phyloP scores from a whole-genome alignment of 2,113 vertebrate genomes.

The Manacus vitellinus region DNA sequence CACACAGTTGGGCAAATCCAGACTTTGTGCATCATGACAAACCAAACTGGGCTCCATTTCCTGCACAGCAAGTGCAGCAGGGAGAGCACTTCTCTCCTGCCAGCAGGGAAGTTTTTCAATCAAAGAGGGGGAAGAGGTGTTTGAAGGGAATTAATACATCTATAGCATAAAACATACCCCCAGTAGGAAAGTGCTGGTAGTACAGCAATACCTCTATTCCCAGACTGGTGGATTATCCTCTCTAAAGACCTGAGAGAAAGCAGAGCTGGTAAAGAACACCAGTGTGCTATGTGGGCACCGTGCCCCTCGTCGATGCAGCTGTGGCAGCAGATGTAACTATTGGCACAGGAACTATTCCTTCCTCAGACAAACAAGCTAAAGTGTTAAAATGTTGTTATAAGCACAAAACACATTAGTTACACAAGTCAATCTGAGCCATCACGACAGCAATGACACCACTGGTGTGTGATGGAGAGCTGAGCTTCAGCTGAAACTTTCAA shows the following conservation, averaged over 20 bases:
- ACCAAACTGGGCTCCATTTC: neutral
- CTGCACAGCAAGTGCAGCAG: neutral
- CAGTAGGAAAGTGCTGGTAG: neutral
- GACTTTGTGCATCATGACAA: neutral
- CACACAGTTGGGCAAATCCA: neutral
- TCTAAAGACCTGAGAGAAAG: neutral
- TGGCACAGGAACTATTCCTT: slow-evolving; percentile 22
- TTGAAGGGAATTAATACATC: neutral
- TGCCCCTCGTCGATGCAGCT: slow-evolving; percentile 30
- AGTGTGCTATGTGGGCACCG: slow-evolving; percentile 4
- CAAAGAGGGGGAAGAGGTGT: neutral
- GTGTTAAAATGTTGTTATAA: slow-evolving; percentile 36
- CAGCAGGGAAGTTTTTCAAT: neutral
- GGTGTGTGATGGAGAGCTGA: neutral
- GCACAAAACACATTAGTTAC: slow-evolving; percentile 11
- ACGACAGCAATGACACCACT: neutral
- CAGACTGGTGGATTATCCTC: neutral
- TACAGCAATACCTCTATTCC: neutral
- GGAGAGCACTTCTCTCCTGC: neutral
- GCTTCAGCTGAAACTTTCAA: neutral
- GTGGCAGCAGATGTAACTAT: slow-evolving; percentile 46
- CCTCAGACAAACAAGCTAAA: slow-evolving; percentile 52
- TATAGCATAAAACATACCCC: neutral
- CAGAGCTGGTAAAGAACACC: neutral
- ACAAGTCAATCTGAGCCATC: neutral